Percentiles rank a stretch among this genome's conserved stretches.
Evolutionary conservation across 2,888 invertebrate species (phyloP).

Genomic region (Parapristionchus giblindavisi): DNA sequence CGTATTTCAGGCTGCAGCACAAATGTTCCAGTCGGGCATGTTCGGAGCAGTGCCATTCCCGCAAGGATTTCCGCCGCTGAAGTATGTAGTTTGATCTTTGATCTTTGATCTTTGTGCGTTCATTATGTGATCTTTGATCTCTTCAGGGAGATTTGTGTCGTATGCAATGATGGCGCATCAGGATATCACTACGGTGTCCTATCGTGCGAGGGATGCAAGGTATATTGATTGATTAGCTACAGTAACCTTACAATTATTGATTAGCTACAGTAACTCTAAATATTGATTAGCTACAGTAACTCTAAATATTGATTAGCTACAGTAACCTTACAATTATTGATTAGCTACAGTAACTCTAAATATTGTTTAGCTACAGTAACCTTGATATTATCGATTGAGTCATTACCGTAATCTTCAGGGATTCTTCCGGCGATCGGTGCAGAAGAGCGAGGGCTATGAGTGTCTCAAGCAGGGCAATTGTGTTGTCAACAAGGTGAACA

Average conservation of each 20-base stretch:
- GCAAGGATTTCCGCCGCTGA: slow-evolving; percentile 35
- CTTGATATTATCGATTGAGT: neutral
- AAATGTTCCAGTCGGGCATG: neutral
- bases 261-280: too few species aligned
- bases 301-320: neutral
- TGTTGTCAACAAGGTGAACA: slow-evolving; percentile 25
- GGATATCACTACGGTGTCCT: slow-evolving; percentile 68
- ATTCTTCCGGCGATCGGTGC: slow-evolving; percentile 63
- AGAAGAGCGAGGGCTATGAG: slow-evolving; percentile 49
- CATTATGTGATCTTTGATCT: slow-evolving; percentile 22
- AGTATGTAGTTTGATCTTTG: slow-evolving; percentile 36
- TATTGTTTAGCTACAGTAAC: neutral
- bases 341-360: too few species aligned
- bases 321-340: neutral
- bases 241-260: neutral
- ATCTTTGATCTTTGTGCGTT: neutral
- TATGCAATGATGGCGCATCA: slow-evolving; percentile 65
- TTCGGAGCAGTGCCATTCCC: slow-evolving; percentile 42
- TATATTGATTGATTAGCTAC: slow-evolving; percentile 32
- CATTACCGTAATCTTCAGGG: slow-evolving; percentile 49
- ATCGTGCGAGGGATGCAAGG: slow-evolving; percentile 66
- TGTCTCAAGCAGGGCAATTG: slow-evolving; percentile 38
- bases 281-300: neutral
- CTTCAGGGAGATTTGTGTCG: slow-evolving; percentile 38
- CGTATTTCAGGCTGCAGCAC: neutral